Percentiles rank a stretch among this genome's conserved stretches.
Evolutionary conservation across 2,888 invertebrate genomes (phyloP).

Genomic region (Amaurobius ferox): DNA sequence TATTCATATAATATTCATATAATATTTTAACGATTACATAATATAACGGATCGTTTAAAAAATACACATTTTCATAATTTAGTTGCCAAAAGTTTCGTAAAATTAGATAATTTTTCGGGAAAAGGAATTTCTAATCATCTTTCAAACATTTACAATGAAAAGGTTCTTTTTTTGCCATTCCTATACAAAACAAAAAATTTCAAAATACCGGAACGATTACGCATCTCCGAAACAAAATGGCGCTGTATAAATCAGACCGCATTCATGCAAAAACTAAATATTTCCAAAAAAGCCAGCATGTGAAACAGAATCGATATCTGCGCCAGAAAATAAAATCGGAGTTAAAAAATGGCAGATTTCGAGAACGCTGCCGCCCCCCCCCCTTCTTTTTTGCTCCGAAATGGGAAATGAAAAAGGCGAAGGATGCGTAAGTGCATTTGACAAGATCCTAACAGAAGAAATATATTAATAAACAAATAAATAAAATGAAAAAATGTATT

Average conservation of each 20-base stretch:
- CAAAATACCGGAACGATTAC: no score
- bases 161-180: no score
- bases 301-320: conserved; percentile 46
- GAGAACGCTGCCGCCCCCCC: not conserved
- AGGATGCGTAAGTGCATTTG: conserved; percentile 49
- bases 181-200: no score
- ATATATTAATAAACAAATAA: conserved; percentile 46
- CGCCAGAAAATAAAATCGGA: conserved; percentile 33
- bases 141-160: no score
- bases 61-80: no score
- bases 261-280: not conserved
- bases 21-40: no score
- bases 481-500: conserved; percentile 26
- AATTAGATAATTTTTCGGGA: no score
- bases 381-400: conserved; percentile 15
- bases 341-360: conserved; percentile 41
- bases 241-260: not conserved
- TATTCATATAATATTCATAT: no score
- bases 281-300: conserved; percentile 5
- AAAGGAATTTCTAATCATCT: no score
- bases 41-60: no score
- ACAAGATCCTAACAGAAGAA: conserved; percentile 27
- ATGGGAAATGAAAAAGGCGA: conserved; percentile 37
- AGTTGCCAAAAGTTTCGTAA: no score
- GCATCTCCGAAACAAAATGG: conserved; percentile 11